Conservation (phyloP, 2,888 invertebrate genomes). For the Melanostoma scalare region DNA sequence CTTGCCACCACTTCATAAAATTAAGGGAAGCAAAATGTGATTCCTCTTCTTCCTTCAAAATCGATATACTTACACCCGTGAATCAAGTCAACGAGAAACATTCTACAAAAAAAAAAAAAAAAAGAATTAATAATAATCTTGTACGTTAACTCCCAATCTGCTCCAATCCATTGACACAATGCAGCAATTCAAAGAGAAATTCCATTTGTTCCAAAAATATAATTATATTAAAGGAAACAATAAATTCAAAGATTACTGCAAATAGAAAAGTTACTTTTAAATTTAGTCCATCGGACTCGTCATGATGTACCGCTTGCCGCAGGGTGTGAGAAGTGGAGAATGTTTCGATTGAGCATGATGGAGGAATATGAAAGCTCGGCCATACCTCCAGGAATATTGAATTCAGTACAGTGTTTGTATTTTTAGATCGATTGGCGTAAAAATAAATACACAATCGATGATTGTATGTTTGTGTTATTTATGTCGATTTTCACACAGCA, state of each 20-base stretch:
- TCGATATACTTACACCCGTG: conserved; percentile 37
- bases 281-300: conserved; percentile 47
- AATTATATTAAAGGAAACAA: conserved; percentile 50
- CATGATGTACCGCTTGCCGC: background rate
- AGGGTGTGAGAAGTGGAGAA: too few species aligned
- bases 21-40: conserved; percentile 34
- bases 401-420: conserved; percentile 55
- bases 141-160: conserved; percentile 35
- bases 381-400: conserved; percentile 2
- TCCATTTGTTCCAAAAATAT: conserved; percentile 53
- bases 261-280: conserved; percentile 52
- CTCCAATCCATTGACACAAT: background rate
- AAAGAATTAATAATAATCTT: conserved; percentile 47
- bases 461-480: conserved; percentile 48
- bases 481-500: conserved; percentile 60
- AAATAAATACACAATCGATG: conserved; percentile 67
- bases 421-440: conserved; percentile 53
- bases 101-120: background rate
- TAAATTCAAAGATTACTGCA: conserved; percentile 40
- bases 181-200: conserved; percentile 36
- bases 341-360: too few species aligned
- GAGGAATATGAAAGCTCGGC: background rate
- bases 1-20: conserved; percentile 65
- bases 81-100: conserved; percentile 42
- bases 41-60: conserved; percentile 20